These are phyloP conservation scores for Cheilosia impressa DNA, from an alignment of 2,888 invertebrate genomes.

Conservation along the genomic window DNA sequence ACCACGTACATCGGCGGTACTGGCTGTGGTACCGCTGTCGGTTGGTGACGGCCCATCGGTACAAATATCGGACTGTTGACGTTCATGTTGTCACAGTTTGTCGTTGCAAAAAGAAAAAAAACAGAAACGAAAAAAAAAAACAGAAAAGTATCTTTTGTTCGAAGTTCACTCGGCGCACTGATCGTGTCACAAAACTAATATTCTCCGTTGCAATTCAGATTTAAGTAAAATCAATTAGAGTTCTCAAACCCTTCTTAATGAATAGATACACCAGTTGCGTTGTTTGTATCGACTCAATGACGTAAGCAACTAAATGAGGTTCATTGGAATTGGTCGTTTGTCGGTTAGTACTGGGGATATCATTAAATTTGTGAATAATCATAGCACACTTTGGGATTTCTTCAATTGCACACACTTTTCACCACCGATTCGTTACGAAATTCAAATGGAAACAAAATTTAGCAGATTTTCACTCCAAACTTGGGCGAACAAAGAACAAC, in stretches of 20 bases:
- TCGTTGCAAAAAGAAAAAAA: no score
- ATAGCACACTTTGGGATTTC: conserved; percentile 58
- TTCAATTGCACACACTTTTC: conserved; percentile 27
- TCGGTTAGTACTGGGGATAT: conserved; percentile 37
- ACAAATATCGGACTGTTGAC: conserved; percentile 66
- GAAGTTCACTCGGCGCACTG: conserved; percentile 45
- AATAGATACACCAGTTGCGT: conserved; percentile 54
- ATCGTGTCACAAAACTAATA: conserved; percentile 7
- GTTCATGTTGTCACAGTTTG: conserved; percentile 39
- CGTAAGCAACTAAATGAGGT: conserved; percentile 33
- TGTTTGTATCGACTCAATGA: conserved; percentile 44
- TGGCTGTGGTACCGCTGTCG: conserved; percentile 16
- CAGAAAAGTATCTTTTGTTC: conserved; percentile 15
- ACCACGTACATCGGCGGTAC: conserved; percentile 42
- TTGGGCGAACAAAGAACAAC: conserved; percentile 62
- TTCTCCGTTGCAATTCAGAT: neutral
- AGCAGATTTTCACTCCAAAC: conserved; percentile 45
- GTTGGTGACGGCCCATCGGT: conserved; percentile 52
- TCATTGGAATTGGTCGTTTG: conserved; percentile 31
- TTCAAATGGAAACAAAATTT: conserved; percentile 14
- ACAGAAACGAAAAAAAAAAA: no score
- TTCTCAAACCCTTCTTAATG: conserved; percentile 50
- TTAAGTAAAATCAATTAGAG: conserved; percentile 69
- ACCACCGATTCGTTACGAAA: conserved; percentile 16
- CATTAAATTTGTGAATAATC: conserved; percentile 62